These are phyloP conservation scores for Equus przewalskii DNA, from an alignment of 2,113 vertebrate genomes.

Conservation along the genomic window DNA sequence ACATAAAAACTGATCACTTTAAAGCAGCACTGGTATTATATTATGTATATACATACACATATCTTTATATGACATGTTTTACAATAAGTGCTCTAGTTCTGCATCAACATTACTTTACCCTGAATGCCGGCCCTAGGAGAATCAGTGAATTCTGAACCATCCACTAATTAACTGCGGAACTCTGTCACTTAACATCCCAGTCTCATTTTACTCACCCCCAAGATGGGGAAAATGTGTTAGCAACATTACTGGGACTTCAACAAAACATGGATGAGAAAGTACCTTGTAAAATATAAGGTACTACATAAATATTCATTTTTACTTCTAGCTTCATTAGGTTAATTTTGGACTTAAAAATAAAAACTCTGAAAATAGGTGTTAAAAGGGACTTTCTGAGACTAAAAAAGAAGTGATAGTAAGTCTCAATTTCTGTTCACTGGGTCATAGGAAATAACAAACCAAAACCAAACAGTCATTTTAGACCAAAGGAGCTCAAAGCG, in stretches of 20 bases:
- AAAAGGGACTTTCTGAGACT: conserved; percentile 33
- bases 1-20: conserved; percentile 26
- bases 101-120: background rate
- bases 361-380: background rate
- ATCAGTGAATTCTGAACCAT: background rate
- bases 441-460: conserved; percentile 24
- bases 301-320: background rate
- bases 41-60: background rate
- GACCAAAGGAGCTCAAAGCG: background rate
- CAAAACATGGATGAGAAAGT: conserved; percentile 26
- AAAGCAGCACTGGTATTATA: conserved; percentile 33
- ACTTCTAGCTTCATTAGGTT: background rate
- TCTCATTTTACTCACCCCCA: conserved; percentile 37
- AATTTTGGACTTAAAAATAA: conserved; percentile 8
- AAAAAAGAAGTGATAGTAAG: background rate
- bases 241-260: background rate
- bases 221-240: background rate
- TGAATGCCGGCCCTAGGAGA: background rate
- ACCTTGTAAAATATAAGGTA: conserved; percentile 61
- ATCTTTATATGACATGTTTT: background rate
- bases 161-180: background rate
- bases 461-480: conserved; percentile 14
- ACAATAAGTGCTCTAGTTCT: background rate
- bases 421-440: background rate
- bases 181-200: background rate